Evolutionary conservation across 2,888 invertebrate genomes (phyloP).

Genomic region (Calameuta pallipes): DNA sequence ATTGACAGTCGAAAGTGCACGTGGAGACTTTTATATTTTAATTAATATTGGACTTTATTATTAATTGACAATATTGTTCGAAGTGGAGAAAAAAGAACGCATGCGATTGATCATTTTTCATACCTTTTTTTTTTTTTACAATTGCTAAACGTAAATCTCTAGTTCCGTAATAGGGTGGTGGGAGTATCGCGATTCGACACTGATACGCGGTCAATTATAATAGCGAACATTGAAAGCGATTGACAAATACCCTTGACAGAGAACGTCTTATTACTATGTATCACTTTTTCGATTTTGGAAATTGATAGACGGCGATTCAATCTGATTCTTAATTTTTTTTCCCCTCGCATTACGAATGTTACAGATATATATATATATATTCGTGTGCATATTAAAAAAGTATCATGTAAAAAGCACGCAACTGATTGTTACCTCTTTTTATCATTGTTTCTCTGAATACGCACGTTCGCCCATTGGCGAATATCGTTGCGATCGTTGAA

Average conservation of each 20-base stretch:
- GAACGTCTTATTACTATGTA: conserved; percentile 6
- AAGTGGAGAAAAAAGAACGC: conserved; percentile 6
- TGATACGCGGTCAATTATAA: conserved; percentile 27
- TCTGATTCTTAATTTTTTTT: conserved; percentile 10
- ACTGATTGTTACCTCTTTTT: neutral
- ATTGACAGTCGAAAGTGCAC: neutral
- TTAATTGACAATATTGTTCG: conserved; percentile 43
- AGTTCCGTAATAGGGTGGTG: conserved; percentile 17
- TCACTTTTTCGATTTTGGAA: conserved; percentile 11
- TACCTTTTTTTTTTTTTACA: neutral
- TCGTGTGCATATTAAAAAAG: conserved; percentile 12
- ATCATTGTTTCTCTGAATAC: neutral
- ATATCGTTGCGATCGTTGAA: neutral
- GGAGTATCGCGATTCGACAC: conserved; percentile 41
- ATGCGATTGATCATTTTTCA: conserved; percentile 4
- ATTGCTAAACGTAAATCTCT: neutral
- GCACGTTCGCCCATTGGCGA: neutral
- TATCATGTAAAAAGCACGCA: neutral
- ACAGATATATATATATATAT: conserved; percentile 39
- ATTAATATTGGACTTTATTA: conserved; percentile 31
- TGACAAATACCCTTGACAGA: conserved; percentile 11
- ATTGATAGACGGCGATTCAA: neutral
- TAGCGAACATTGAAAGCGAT: conserved; percentile 50
- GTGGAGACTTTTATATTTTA: conserved; percentile 18
- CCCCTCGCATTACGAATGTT: conserved; percentile 25